Conservation (phyloP, 1,140 invertebrate species). For the Orius insidiosus region DNA sequence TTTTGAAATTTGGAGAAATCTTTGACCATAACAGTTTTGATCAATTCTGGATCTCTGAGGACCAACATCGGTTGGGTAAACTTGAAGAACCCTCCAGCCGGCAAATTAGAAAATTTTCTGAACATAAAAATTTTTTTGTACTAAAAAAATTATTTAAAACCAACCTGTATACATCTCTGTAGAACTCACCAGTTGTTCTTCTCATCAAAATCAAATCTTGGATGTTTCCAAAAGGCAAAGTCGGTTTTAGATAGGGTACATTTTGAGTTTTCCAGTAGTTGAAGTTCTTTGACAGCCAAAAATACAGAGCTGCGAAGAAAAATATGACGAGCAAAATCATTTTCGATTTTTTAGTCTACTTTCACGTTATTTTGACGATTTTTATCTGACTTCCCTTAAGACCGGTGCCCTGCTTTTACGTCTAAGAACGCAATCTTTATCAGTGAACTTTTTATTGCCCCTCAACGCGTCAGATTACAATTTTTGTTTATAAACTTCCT, state of each 20-base stretch:
- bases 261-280: slow-evolving; percentile 28
- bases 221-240: slow-evolving; percentile 24
- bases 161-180: slow-evolving; percentile 11
- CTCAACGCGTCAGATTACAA: no score
- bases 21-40: slow-evolving; percentile 38
- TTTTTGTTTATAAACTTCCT: no score
- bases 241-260: slow-evolving; percentile 26
- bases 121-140: neutral
- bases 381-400: no score
- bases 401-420: no score
- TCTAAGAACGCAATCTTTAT: no score
- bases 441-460: no score
- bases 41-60: slow-evolving; percentile 35
- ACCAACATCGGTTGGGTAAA: slow-evolving; percentile 29
- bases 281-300: neutral
- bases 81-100: slow-evolving; percentile 23
- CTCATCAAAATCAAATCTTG: slow-evolving; percentile 13
- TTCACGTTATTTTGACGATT: no score
- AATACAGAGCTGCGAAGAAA: no score
- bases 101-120: slow-evolving; percentile 8
- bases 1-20: slow-evolving; percentile 33
- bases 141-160: neutral
- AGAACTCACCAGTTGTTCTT: slow-evolving; percentile 15
- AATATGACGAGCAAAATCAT: no score
- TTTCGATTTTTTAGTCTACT: no score